A percentile compares a stretch with the other conserved stretches of the same genome.
These are phyloP conservation scores for Hestina assimilis DNA, from an alignment of 1,140 invertebrate species.

Conservation along the genomic window DNA sequence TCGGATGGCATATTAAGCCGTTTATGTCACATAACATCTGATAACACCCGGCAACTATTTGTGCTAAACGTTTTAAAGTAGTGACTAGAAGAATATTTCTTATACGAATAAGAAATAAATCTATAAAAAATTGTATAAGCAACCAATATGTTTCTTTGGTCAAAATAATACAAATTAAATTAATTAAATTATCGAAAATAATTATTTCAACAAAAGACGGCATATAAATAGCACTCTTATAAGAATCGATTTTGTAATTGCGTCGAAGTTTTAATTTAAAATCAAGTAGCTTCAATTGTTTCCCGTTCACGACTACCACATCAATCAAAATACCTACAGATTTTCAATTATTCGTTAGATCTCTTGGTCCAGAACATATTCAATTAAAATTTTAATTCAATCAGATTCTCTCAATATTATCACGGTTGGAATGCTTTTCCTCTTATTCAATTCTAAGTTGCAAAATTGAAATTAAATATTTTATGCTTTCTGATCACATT, in stretches of 20 bases:
- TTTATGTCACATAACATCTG: too few relatives aligned
- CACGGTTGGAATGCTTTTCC: slow-evolving; percentile 1
- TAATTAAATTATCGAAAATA: background rate
- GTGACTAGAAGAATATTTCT: too few relatives aligned
- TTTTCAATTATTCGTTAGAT: slow-evolving; percentile 25
- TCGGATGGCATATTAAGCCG: too few relatives aligned
- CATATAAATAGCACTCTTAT: background rate
- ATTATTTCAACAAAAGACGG: background rate
- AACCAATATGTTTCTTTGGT: too few relatives aligned
- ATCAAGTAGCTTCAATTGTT: slow-evolving; percentile 7
- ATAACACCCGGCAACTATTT: too few relatives aligned
- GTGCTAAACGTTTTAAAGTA: too few relatives aligned
- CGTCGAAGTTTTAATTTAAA: slow-evolving; percentile 16
- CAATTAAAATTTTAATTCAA: slow-evolving; percentile 28
- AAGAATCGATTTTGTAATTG: slow-evolving; percentile 6
- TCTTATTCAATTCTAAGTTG: slow-evolving; percentile 7
- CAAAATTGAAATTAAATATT: slow-evolving; percentile 14
- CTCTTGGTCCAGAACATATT: slow-evolving; percentile 22
- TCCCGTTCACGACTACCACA: slow-evolving; percentile 3
- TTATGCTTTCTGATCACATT: too few relatives aligned
- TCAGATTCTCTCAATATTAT: slow-evolving; percentile 20
- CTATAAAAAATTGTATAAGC: too few relatives aligned
- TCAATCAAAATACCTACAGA: slow-evolving; percentile 17
- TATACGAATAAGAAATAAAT: too few relatives aligned
- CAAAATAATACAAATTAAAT: background rate